Conservation (phyloP, 2,113 vertebrate genomes). For the Heteronetta atricapilla region DNA sequence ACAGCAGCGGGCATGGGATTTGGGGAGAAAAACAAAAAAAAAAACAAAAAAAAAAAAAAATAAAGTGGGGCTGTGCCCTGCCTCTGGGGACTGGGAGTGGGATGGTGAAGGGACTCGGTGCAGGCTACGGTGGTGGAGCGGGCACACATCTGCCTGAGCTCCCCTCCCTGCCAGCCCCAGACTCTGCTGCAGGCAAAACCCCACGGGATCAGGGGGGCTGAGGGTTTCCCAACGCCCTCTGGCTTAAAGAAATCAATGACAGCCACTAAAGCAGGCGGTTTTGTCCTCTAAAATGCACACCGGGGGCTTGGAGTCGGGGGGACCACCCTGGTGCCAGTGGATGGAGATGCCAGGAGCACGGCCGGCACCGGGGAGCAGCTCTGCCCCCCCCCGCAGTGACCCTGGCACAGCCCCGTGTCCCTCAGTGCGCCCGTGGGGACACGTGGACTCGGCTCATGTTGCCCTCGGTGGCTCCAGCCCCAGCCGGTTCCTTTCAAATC, state of each 20-base stretch:
- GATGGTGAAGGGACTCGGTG: background rate
- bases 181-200: background rate
- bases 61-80: no score
- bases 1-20: background rate
- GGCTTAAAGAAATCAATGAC: background rate
- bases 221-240: background rate
- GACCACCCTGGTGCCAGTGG: background rate
- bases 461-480: constrained; percentile 16
- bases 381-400: background rate
- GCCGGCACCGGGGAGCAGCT: background rate
- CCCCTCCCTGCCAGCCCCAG: background rate
- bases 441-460: background rate
- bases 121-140: fast-evolving
- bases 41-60: no score
- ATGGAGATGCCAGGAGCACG: fast-evolving
- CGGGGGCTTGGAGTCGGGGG: background rate
- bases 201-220: background rate
- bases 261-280: background rate
- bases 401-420: background rate
- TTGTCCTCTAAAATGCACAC: background rate
- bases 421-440: background rate
- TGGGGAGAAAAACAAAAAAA: no score
- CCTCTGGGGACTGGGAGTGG: no score
- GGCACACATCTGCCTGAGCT: background rate
- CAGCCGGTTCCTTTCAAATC: constrained; percentile 66